phyloP scores from a whole-genome alignment of 2,888 invertebrate species.

The Drosophila acutilabella region DNA sequence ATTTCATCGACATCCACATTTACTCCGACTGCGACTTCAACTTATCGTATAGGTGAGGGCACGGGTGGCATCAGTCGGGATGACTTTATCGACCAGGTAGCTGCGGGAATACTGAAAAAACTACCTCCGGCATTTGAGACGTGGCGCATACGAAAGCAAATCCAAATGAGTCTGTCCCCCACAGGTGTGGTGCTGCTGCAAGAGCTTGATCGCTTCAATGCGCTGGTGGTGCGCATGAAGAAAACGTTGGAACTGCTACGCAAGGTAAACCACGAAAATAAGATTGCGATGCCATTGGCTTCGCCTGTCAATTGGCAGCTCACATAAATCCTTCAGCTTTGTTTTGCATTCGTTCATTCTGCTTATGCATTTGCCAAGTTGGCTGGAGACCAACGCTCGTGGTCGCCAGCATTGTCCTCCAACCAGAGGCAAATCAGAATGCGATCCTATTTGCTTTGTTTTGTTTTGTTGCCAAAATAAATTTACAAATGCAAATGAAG shows the following conservation, averaged over 20 bases:
- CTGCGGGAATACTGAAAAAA: conserved; percentile 91
- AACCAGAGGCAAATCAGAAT: conserved; percentile 52
- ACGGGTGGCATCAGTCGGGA: conserved; percentile 92
- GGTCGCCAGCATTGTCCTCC: conserved; percentile 42
- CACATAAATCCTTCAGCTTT: conserved; percentile 77
- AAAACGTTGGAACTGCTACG: conserved; percentile 90
- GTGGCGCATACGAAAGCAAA: conserved; percentile 91
- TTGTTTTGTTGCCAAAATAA: conserved; percentile 75
- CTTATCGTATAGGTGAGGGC: conserved; percentile 86
- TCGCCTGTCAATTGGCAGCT: conserved; percentile 65
- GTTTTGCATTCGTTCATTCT: conserved; percentile 63
- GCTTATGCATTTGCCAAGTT: conserved; percentile 77
- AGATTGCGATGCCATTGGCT: conserved; percentile 24
- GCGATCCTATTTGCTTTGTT: conserved; percentile 20
- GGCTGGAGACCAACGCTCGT: conserved; percentile 62
- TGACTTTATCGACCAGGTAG: conserved; percentile 92
- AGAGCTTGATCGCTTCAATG: conserved; percentile 95
- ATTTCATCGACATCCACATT: conserved; percentile 1
- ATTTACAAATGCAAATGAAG: conserved; percentile 78
- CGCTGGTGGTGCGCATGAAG: conserved; percentile 89
- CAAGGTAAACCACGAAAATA: conserved; percentile 85
- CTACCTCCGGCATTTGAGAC: conserved; percentile 92
- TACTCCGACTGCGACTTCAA: not conserved
- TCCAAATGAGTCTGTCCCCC: conserved; percentile 92
- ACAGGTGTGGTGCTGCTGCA: conserved; percentile 94